Base-by-base conservation (phyloP, 2,113 vertebrate species). In the Okapia johnstoni region DNA sequence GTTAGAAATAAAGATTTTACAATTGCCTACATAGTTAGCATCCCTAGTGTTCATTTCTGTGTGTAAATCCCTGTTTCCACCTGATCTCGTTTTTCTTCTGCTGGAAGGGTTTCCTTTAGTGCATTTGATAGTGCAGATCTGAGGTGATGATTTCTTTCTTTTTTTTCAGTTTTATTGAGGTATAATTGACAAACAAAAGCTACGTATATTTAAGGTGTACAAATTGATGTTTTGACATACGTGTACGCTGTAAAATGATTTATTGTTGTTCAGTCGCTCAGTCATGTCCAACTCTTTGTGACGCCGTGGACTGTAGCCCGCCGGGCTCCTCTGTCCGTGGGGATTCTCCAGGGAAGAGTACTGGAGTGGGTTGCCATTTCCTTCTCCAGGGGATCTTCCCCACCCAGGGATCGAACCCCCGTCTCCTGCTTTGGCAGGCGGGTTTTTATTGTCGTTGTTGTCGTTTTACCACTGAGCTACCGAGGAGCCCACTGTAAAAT, bases 21-120 rank as follows among this genome's bases (percentile, higher is more conserved):
- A 9, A 2, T 54, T n/a, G 43, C 10, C 46, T 30, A 13, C 3
- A 0, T 19, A 8, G 40, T 58, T n/a, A 4, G 11, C 16, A 0
- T 17, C 46, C 25, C 76, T 66, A 46, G 16, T 7, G 40, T 16
- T 36, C 6, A 0, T 33, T 28, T 60, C 43, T 61, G 46, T 21
- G 2, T 5, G 2, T 2, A 6, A 52, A 14, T 54, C 30, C 33
- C 3, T 5, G 10, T 33, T 57, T 23, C 73, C 12, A 2, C 28
- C 19, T 6, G 9, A 23, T 8, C 0, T 5, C 30, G 0, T 23
- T 33, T 43, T 50, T 48, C n/a, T 76, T 25, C 52, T 16, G 36
- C 76, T 55, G 2, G 16, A 57, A 90, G 57, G 36, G 25, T 5
- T 48, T 46, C 48, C 40, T 43, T 11, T 40, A 1, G 15, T 6